phyloP scores from a whole-genome alignment of 2,797 vertebrate species.

The Tympanoctomys barrerae region DNA sequence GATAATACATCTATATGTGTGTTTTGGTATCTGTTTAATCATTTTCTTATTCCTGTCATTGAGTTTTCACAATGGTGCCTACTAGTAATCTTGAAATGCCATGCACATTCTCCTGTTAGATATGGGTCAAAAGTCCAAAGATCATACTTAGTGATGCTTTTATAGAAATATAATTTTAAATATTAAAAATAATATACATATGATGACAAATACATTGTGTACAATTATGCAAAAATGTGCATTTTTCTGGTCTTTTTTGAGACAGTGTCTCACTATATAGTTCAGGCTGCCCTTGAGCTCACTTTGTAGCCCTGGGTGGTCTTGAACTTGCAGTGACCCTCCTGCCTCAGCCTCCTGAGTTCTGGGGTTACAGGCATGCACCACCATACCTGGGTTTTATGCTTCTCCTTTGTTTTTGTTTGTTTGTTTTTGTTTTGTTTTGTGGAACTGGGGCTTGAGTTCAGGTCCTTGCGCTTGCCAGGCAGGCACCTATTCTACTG shows the following conservation, averaged over 20 bases:
- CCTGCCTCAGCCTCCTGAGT: too few relatives aligned
- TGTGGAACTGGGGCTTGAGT: too few relatives aligned
- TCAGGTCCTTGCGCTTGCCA: too few relatives aligned
- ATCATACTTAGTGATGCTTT: background rate
- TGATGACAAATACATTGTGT: background rate
- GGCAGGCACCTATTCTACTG: too few relatives aligned
- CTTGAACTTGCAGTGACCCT: too few relatives aligned
- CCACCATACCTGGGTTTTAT: too few relatives aligned
- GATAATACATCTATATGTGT: background rate
- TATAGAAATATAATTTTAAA: background rate
- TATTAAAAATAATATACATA: background rate
- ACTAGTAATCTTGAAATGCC: background rate
- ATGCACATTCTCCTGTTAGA: background rate
- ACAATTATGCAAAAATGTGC: background rate
- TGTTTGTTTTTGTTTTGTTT: too few relatives aligned
- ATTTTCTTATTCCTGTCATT: background rate
- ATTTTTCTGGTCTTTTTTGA: background rate
- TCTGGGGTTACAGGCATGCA: too few relatives aligned
- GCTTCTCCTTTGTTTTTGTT: too few relatives aligned
- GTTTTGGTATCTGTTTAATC: background rate
- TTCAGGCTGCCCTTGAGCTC: too few relatives aligned
- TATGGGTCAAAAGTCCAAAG: background rate
- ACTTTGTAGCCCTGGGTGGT: too few relatives aligned
- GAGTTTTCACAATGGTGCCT: background rate
- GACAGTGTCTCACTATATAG: too few relatives aligned